Conservation (phyloP, 2,797 vertebrate species). For the Etheostoma nigrum region DNA sequence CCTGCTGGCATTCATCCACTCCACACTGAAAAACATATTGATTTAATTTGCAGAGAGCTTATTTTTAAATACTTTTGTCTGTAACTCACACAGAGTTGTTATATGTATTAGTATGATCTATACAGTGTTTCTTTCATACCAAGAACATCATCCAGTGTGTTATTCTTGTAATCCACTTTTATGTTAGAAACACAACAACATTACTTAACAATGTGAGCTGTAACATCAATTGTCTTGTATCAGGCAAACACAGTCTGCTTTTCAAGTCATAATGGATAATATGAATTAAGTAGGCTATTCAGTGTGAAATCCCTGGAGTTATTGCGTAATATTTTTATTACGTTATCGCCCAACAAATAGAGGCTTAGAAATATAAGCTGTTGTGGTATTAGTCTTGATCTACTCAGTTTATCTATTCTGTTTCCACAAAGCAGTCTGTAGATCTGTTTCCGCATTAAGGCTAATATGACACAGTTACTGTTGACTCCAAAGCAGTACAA, state of each 20-base stretch:
- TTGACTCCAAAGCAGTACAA: background rate
- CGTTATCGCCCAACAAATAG: too few species aligned
- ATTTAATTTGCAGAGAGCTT: conserved; percentile 13
- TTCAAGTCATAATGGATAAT: too few species aligned
- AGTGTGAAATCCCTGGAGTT: too few species aligned
- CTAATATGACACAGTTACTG: too few species aligned
- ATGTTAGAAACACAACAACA: background rate
- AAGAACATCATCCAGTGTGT: background rate
- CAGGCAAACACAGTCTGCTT: too few species aligned
- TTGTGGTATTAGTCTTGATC: background rate
- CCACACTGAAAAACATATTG: background rate
- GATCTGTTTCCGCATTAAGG: conserved; percentile 3
- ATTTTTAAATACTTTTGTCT: background rate
- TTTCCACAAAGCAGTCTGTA: background rate
- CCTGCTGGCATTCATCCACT: conserved; percentile 1
- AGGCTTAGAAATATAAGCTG: too few species aligned
- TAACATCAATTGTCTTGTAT: too few species aligned
- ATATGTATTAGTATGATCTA: background rate
- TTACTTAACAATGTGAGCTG: background rate
- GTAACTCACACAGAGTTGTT: conserved; percentile 4
- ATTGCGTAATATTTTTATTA: too few species aligned
- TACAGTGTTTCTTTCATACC: background rate
- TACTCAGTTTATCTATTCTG: background rate
- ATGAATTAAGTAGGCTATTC: too few species aligned
- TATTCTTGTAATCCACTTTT: background rate